Conservation (phyloP, 2,888 invertebrate genomes). For the Pristionchus mayeri region DNA sequence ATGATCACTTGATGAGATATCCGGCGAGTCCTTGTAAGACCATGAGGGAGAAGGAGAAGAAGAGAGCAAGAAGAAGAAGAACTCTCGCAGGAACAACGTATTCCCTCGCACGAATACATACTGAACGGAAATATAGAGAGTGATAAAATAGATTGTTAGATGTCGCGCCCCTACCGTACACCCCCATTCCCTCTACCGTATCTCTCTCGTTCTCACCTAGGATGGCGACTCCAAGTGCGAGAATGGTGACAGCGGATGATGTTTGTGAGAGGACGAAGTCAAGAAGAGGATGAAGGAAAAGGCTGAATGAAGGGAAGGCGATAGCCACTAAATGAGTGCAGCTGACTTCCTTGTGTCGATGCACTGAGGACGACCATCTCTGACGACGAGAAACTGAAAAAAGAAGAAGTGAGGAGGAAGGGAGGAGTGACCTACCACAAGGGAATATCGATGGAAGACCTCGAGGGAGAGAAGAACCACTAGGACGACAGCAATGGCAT, state of each 20-base stretch:
- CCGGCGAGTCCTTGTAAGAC: not conserved
- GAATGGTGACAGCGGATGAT: not conserved
- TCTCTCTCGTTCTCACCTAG: not conserved
- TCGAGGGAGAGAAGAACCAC: not conserved
- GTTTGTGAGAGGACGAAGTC: constrained; percentile 22
- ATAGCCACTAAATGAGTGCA: not conserved
- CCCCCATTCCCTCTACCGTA: not conserved
- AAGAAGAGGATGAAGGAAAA: not conserved
- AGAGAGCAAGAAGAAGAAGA: not conserved
- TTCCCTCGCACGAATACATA: not conserved
- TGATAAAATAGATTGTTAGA: not conserved
- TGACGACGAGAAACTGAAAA: not conserved
- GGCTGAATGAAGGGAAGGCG: not conserved
- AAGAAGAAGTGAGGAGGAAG: not conserved
- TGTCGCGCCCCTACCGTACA: not conserved
- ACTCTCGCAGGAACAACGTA: not conserved
- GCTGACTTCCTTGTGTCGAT: not conserved
- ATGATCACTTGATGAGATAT: not conserved
- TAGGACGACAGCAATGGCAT: not conserved
- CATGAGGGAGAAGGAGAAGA: not conserved
- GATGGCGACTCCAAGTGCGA: not conserved
- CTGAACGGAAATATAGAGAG: not conserved
- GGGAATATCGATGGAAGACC: not conserved
- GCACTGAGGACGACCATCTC: not conserved
- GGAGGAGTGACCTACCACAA: not conserved